phyloP scores from a whole-genome alignment of 37 sponge, comb jelly and placozoan genomes.

The Beroe ovata region DNA sequence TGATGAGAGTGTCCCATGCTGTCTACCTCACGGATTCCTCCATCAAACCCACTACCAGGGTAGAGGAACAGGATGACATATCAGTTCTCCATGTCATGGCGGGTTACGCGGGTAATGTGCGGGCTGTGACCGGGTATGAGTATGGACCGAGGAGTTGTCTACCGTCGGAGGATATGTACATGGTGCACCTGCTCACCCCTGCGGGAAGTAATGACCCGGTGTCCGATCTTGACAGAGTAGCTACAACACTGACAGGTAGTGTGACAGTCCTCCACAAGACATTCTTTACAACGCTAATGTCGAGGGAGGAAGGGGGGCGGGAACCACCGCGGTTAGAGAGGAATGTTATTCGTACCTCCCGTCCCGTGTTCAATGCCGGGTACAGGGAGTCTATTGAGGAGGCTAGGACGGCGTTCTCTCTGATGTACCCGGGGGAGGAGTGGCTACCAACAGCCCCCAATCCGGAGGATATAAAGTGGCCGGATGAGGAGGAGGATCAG shows the following conservation, averaged over 20 bases:
- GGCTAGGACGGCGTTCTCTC: conserved; percentile 3
- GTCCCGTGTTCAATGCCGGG: conserved; percentile 1
- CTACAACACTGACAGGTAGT: not conserved
- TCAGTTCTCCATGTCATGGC: conserved; percentile 5
- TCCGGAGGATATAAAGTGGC: conserved; percentile 62
- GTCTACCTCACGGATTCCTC: conserved; percentile 46
- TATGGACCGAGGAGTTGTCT: not conserved
- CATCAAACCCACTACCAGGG: conserved; percentile 5
- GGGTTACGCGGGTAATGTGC: not conserved
- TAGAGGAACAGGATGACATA: conserved; percentile 10
- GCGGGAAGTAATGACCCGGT: not conserved
- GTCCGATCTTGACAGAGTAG: not conserved
- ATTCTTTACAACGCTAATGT: conserved; percentile 24
- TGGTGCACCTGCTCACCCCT: conserved; percentile 1
- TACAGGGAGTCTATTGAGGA: conserved; percentile 18
- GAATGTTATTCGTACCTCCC: not conserved
- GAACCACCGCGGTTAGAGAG: not conserved
- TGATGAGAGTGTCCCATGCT: not conserved
- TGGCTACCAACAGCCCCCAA: conserved; percentile 28
- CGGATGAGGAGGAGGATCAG: conserved; percentile 61
- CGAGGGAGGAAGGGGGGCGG: not conserved
- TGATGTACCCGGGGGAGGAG: conserved; percentile 22
- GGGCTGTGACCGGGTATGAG: conserved; percentile 18
- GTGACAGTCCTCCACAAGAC: not conserved
- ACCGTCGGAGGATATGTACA: conserved; percentile 35